These are phyloP conservation scores for Siniperca scherzeri DNA, from an alignment of 2,797 vertebrate species.

Conservation along the genomic window DNA sequence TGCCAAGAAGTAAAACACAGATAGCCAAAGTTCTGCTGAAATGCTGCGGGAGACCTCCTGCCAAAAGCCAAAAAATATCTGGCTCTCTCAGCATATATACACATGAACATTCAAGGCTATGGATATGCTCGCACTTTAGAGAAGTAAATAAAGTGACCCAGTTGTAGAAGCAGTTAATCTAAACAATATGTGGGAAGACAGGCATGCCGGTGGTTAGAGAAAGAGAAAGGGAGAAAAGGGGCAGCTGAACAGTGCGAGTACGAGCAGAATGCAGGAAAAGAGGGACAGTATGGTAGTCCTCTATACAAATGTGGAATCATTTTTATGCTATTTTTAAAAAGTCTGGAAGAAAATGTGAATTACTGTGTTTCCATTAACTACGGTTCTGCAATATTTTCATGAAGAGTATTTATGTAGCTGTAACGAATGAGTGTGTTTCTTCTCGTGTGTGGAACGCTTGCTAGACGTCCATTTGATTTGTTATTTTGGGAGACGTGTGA, in stretches of 20 bases:
- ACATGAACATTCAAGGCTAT: slow-evolving; percentile 4
- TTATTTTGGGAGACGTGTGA: background rate
- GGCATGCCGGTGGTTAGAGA: slow-evolving; percentile 3
- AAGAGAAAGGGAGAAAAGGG: background rate
- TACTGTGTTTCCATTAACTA: background rate
- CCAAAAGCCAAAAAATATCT: slow-evolving; percentile 66
- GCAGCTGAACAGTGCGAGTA: background rate
- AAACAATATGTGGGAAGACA: slow-evolving; percentile 66
- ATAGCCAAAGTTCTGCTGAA: slow-evolving; percentile 63
- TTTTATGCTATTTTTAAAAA: background rate
- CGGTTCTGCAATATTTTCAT: background rate
- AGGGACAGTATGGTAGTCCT: background rate
- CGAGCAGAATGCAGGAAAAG: slow-evolving; percentile 3
- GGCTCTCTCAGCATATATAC: slow-evolving; percentile 36
- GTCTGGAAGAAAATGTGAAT: background rate
- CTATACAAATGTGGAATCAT: background rate
- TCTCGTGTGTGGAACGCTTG: background rate
- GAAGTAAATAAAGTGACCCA: slow-evolving; percentile 48
- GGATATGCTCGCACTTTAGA: background rate
- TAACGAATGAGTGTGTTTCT: background rate
- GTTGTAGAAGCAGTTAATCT: slow-evolving; percentile 63
- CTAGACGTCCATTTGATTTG: background rate
- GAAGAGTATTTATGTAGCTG: background rate
- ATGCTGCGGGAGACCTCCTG: slow-evolving; percentile 41
- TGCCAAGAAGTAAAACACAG: slow-evolving; percentile 57